These are phyloP conservation scores for Lontra canadensis DNA, from an alignment of 2,113 vertebrate species.

Conservation along the genomic window DNA sequence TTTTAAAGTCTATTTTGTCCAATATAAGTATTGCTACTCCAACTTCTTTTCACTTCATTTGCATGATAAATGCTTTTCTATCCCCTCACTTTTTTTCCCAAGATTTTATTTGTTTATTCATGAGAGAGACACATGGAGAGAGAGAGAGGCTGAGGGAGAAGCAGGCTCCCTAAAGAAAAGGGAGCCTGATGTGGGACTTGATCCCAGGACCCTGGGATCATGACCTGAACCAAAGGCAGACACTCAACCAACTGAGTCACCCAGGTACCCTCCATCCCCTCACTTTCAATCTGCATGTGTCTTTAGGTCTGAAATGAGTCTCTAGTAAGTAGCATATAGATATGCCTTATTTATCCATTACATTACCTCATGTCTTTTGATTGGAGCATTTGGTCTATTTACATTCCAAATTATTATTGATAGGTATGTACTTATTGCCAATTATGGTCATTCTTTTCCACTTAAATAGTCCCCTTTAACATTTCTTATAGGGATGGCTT, in stretches of 20 bases:
- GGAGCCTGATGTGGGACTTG: too few species aligned
- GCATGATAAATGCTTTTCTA: neutral
- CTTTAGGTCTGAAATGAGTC: neutral
- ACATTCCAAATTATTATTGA: neutral
- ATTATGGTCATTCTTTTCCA: neutral
- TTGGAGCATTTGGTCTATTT: neutral
- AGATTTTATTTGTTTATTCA: too few species aligned
- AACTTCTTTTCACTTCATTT: neutral
- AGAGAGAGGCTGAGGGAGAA: too few species aligned
- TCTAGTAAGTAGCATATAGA: neutral
- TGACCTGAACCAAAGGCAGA: too few species aligned
- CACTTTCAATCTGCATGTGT: neutral
- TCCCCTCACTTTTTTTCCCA: neutral
- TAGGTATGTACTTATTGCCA: neutral
- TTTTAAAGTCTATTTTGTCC: neutral
- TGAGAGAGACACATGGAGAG: too few species aligned
- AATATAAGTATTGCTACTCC: neutral
- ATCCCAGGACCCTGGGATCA: too few species aligned
- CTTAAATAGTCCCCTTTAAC: neutral
- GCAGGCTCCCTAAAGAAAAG: too few species aligned
- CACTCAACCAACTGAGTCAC: too few species aligned
- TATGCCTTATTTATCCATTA: neutral
- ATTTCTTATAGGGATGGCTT: neutral
- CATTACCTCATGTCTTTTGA: neutral
- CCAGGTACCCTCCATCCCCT: neutral